A percentile compares a stretch with the other conserved stretches of the same genome.
These are phyloP conservation scores for Apis cerana DNA, from an alignment of 1,140 invertebrate species.

Conservation along the genomic window DNA sequence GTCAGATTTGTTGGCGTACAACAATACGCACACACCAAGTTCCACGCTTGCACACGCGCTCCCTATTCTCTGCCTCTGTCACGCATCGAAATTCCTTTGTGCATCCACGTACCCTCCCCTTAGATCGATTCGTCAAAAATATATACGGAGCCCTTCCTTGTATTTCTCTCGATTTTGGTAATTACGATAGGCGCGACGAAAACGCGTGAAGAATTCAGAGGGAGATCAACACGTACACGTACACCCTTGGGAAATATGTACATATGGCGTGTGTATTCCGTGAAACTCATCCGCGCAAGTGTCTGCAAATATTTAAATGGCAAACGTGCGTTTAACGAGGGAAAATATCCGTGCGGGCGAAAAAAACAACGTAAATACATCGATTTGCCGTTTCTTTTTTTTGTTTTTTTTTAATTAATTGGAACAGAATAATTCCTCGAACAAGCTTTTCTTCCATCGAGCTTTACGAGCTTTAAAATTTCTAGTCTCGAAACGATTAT, in stretches of 20 bases:
- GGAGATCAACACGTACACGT: background rate
- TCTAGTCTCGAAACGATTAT: too few relatives aligned
- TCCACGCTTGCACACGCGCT: too few relatives aligned
- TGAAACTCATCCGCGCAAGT: background rate
- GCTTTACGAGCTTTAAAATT: too few relatives aligned
- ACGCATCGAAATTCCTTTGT: slow-evolving; percentile 38
- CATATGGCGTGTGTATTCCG: background rate
- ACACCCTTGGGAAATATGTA: background rate
- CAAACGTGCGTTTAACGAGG: background rate
- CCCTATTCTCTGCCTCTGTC: background rate
- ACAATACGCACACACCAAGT: slow-evolving; percentile 23
- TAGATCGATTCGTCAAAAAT: background rate
- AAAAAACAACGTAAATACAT: background rate
- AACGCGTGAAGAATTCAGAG: background rate
- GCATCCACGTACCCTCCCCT: background rate
- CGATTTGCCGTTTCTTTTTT: background rate
- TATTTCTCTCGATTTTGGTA: background rate
- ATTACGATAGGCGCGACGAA: background rate
- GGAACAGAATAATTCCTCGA: background rate
- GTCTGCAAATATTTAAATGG: slow-evolving; percentile 1
- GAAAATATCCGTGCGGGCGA: background rate
- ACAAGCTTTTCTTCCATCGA: background rate
- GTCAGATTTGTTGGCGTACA: slow-evolving; percentile 50
- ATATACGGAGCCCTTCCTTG: background rate
- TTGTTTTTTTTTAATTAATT: too few relatives aligned